A percentile compares a stretch with the other conserved stretches of the same genome.
Evolutionary conservation across 2,113 vertebrate species (phyloP).

Genomic region (Pristiophorus japonicus): DNA sequence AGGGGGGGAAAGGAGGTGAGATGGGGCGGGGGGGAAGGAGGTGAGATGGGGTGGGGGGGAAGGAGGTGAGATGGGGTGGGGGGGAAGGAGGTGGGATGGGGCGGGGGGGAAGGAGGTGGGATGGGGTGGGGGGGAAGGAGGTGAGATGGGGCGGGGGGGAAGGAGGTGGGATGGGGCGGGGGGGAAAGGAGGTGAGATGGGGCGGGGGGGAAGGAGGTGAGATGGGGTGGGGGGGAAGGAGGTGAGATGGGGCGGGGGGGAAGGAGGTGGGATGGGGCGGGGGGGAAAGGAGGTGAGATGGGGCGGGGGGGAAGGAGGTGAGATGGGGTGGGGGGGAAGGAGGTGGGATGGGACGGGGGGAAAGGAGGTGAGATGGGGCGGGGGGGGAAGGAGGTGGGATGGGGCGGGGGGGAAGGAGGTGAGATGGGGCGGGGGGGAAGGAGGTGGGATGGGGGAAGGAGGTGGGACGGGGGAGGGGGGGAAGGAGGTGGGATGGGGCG

Average conservation of each 20-base stretch:
- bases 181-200: background rate
- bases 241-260: background rate
- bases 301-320: no score
- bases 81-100: no score
- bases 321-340: no score
- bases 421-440: slow-evolving; percentile 43
- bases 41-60: slow-evolving; percentile 42
- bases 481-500: background rate
- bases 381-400: background rate
- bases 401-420: slow-evolving; percentile 31
- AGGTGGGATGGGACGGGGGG: background rate
- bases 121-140: no score
- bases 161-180: background rate
- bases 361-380: background rate
- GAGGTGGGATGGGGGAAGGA: no score
- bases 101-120: background rate
- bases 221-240: slow-evolving; percentile 50
- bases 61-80: slow-evolving; percentile 44
- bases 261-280: no score
- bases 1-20: no score
- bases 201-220: slow-evolving; percentile 12
- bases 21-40: slow-evolving; percentile 38
- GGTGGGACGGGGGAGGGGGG: no score
- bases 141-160: background rate
- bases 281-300: background rate